phyloP scores from a whole-genome alignment of 2,888 invertebrate genomes.

The Xanthostigma xanthostigma region DNA sequence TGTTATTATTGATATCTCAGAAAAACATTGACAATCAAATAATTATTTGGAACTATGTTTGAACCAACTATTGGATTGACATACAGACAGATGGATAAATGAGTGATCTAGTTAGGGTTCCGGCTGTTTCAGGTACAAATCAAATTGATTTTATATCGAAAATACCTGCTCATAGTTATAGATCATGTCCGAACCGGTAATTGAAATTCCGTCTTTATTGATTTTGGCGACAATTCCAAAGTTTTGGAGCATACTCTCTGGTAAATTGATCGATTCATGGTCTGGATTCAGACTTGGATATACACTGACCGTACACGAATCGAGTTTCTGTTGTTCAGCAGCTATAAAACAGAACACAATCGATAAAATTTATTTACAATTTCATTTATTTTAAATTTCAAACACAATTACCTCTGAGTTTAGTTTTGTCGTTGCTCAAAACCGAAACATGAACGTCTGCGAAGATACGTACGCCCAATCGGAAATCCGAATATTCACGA shows the following conservation, averaged over 20 bases:
- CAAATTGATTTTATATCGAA: not conserved
- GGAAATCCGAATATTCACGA: slow-evolving; percentile 73
- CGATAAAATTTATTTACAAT: not conserved
- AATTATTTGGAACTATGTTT: no score
- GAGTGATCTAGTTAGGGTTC: no score
- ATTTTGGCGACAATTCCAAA: slow-evolving; percentile 72
- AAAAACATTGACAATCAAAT: not conserved
- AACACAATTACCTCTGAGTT: slow-evolving; percentile 10
- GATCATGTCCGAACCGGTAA: slow-evolving; percentile 65
- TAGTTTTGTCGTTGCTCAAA: slow-evolving; percentile 21
- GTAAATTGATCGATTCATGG: slow-evolving; percentile 76
- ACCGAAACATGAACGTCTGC: slow-evolving; percentile 68
- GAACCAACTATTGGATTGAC: no score
- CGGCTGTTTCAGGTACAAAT: no score
- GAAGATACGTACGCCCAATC: slow-evolving; percentile 76
- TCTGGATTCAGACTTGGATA: slow-evolving; percentile 92
- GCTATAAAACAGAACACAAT: not conserved
- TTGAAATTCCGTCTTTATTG: slow-evolving; percentile 76
- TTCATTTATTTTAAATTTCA: not conserved
- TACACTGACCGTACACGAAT: slow-evolving; percentile 87
- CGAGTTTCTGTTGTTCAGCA: slow-evolving; percentile 49
- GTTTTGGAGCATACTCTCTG: slow-evolving; percentile 53
- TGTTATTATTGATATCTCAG: slow-evolving; percentile 2
- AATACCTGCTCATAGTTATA: slow-evolving; percentile 58
- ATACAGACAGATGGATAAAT: no score